Percentiles rank a stretch among this genome's conserved stretches.
phyloP scores from a whole-genome alignment of 2,888 invertebrate genomes.

The Drosophila meridiana region DNA sequence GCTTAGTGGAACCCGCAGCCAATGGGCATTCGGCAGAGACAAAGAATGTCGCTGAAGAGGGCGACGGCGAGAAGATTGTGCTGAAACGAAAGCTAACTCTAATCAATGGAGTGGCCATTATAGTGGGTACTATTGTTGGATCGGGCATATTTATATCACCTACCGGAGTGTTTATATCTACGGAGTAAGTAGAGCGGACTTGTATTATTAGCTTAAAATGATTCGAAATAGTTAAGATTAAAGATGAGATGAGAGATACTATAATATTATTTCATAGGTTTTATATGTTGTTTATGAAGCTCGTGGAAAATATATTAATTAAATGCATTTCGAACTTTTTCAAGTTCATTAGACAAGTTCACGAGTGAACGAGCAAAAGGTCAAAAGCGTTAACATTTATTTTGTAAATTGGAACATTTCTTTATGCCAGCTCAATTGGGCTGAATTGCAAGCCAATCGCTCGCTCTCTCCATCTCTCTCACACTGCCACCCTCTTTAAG shows the following conservation, averaged over 20 bases:
- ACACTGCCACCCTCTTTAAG: background rate
- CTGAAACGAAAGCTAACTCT: slow-evolving; percentile 93
- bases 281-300: background rate
- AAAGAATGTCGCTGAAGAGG: slow-evolving; percentile 1
- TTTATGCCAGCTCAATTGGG: slow-evolving; percentile 45
- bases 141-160: slow-evolving; percentile 97
- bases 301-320: background rate
- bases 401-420: slow-evolving; percentile 41
- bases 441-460: slow-evolving; percentile 42
- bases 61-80: slow-evolving; percentile 87
- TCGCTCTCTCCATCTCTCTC: background rate
- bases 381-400: slow-evolving; percentile 52
- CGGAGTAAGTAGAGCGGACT: slow-evolving; percentile 86
- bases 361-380: slow-evolving; percentile 22
- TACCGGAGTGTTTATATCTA: slow-evolving; percentile 90
- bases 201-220: background rate
- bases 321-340: slow-evolving; percentile 9
- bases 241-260: background rate
- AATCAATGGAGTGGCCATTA: slow-evolving; percentile 93
- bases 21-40: slow-evolving; percentile 38
- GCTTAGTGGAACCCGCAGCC: slow-evolving; percentile 59
- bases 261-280: no score
- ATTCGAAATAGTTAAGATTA: background rate
- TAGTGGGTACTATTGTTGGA: slow-evolving; percentile 96
- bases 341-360: slow-evolving; percentile 16